Percentiles rank a stretch among this genome's conserved stretches.
Conservation (phyloP, 2,888 invertebrate species). For the Itoplectis maculator region DNA sequence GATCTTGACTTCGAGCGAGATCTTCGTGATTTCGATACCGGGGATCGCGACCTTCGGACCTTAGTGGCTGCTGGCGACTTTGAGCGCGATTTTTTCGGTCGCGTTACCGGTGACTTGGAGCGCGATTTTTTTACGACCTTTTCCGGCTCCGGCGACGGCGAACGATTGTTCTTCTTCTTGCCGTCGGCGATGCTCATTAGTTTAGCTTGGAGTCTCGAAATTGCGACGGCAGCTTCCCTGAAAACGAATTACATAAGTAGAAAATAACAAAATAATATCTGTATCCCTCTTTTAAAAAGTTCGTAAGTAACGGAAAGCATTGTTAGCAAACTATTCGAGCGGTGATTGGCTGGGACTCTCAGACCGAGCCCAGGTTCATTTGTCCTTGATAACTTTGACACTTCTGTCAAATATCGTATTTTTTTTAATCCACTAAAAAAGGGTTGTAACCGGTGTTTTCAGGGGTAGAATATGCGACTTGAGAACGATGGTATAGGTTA, state of each 20-base stretch:
- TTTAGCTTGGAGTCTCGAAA: constrained; percentile 88
- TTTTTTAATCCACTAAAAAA: too few relatives aligned
- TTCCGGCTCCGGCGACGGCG: constrained; percentile 78
- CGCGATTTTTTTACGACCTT: constrained; percentile 74
- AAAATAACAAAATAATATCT: too few relatives aligned
- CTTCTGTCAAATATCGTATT: too few relatives aligned
- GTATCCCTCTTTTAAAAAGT: too few relatives aligned
- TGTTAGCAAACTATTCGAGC: too few relatives aligned
- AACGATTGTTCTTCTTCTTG: constrained; percentile 82
- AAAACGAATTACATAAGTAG: background rate
- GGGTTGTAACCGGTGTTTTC: too few relatives aligned
- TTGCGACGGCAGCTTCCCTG: constrained; percentile 85
- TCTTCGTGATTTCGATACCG: constrained; percentile 74
- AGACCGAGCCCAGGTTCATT: too few relatives aligned
- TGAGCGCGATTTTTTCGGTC: constrained; percentile 80
- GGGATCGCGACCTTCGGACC: constrained; percentile 76
- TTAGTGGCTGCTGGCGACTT: constrained; percentile 76
- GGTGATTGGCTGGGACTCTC: too few relatives aligned
- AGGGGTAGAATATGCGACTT: too few relatives aligned
- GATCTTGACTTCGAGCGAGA: constrained; percentile 77
- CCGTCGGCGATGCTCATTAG: constrained; percentile 87
- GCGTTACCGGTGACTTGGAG: constrained; percentile 79
- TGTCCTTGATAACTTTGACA: too few relatives aligned
- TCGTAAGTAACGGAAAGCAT: too few relatives aligned
- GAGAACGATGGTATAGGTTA: too few relatives aligned